Percentiles rank a stretch among this genome's conserved stretches.
phyloP scores from a whole-genome alignment of 2,888 invertebrate genomes.

The Cataglyphis cursor region DNA sequence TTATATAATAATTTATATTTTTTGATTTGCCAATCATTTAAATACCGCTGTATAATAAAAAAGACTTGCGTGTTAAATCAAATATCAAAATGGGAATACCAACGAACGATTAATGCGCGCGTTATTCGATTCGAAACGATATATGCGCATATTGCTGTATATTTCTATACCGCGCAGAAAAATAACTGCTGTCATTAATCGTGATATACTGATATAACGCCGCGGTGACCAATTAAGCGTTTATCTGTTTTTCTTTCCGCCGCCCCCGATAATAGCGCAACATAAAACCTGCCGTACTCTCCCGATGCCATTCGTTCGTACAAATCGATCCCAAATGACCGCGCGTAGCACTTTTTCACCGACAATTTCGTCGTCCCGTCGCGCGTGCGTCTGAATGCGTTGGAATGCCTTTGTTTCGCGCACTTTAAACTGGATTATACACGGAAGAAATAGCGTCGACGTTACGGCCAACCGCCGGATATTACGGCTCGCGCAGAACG shows the following conservation, averaged over 20 bases:
- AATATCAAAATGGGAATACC: constrained; percentile 7
- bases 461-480: not conserved
- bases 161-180: constrained; percentile 30
- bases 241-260: constrained; percentile 60
- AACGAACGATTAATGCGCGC: constrained; percentile 12
- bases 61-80: not conserved
- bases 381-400: not conserved
- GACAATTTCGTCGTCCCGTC: constrained; percentile 34
- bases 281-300: constrained; percentile 40
- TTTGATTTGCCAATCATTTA: not conserved
- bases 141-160: constrained; percentile 26
- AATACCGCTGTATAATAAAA: not conserved
- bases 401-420: constrained; percentile 25
- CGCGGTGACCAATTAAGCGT: constrained; percentile 64
- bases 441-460: constrained; percentile 51
- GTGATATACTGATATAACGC: constrained; percentile 59
- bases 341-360: constrained; percentile 50
- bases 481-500: constrained; percentile 11
- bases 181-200: constrained; percentile 56
- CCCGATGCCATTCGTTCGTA: constrained; percentile 57
- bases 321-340: constrained; percentile 63
- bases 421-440: constrained; percentile 42
- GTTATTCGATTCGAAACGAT: constrained; percentile 21
- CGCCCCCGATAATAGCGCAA: constrained; percentile 59
- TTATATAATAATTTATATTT: not conserved